Conservation (phyloP, 2,797 vertebrate genomes). For the Phalloptychus januarius region DNA sequence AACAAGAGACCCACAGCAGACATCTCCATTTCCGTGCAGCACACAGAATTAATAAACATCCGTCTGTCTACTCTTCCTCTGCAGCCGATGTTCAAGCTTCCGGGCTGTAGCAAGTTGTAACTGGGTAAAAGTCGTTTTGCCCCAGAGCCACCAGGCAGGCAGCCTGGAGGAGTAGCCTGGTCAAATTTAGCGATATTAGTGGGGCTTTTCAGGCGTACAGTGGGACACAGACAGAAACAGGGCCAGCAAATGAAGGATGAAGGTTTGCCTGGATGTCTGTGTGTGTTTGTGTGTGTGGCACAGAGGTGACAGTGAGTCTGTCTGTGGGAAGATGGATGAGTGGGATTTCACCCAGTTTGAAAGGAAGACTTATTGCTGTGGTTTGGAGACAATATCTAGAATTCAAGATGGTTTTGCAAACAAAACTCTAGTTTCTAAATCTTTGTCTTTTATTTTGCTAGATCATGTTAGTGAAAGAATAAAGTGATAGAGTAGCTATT, state of each 20-base stretch:
- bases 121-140: conserved; percentile 42
- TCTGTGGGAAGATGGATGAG: conserved; percentile 45
- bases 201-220: conserved; percentile 24
- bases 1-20: conserved; percentile 37
- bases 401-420: conserved; percentile 21
- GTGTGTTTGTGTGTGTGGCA: conserved; percentile 19
- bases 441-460: conserved; percentile 17
- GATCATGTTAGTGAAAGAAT: conserved; percentile 6
- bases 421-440: conserved; percentile 10
- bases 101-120: conserved; percentile 26
- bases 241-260: conserved; percentile 62
- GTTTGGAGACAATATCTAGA: conserved; percentile 24
- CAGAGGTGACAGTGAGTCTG: conserved; percentile 18
- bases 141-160: conserved; percentile 4
- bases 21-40: conserved; percentile 37
- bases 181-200: conserved; percentile 35
- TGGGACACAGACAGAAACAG: conserved; percentile 35
- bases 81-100: conserved; percentile 41
- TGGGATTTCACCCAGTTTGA: conserved; percentile 43
- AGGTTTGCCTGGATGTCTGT: conserved; percentile 38
- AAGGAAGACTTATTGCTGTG: conserved; percentile 41
- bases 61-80: conserved; percentile 49
- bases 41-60: conserved; percentile 49
- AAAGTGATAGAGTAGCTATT: background rate
- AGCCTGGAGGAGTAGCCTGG: conserved; percentile 19